These are phyloP conservation scores for Onychorhynchus coronatus DNA, from an alignment of 2,113 vertebrate genomes.

Conservation along the genomic window DNA sequence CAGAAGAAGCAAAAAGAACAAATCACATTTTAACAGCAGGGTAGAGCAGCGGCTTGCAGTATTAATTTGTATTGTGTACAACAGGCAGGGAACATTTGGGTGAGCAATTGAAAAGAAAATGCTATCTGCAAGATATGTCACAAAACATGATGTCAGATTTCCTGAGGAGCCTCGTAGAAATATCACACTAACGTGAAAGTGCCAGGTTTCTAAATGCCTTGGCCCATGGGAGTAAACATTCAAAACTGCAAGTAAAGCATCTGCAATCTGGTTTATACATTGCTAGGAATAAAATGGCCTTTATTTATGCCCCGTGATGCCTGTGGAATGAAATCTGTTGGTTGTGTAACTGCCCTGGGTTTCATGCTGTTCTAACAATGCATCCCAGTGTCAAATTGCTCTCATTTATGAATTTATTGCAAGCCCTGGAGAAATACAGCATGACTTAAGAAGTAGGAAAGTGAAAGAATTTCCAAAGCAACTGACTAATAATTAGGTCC, in stretches of 20 bases:
- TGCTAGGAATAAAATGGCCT: not conserved
- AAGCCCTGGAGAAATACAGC: not conserved
- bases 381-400: not conserved
- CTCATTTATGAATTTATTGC: not conserved
- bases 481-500: rapidly evolving
- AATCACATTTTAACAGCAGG: not conserved
- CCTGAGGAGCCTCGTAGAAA: constrained; percentile 18
- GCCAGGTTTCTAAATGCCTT: constrained; percentile 1
- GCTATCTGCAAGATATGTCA: not conserved
- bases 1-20: not conserved
- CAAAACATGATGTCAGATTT: constrained; percentile 2
- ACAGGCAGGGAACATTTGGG: not conserved
- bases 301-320: not conserved
- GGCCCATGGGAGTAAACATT: not conserved
- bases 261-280: not conserved
- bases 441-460: not conserved
- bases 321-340: not conserved
- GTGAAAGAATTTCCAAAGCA: not conserved
- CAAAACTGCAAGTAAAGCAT: not conserved
- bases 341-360: not conserved
- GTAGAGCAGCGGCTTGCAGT: not conserved
- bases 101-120: constrained; percentile 11
- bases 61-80: not conserved
- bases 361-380: not conserved
- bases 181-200: not conserved